A percentile compares a stretch with the other conserved stretches of the same genome.
phyloP scores from a whole-genome alignment of 2,797 vertebrate genomes.

The Salarias fasciatus region DNA sequence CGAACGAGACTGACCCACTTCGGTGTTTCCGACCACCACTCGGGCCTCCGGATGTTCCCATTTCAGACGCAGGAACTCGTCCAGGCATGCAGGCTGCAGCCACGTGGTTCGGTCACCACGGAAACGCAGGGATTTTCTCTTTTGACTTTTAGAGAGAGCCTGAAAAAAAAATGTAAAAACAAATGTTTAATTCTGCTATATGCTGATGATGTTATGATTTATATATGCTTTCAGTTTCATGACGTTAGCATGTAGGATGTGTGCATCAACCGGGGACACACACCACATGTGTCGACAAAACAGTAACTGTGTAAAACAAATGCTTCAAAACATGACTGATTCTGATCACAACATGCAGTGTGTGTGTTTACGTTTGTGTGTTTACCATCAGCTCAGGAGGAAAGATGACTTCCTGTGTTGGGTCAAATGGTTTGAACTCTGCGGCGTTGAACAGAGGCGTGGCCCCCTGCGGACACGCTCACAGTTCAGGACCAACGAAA shows the following conservation, averaged over 20 bases:
- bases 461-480: constrained; percentile 28
- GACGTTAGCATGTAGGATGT: too few species aligned
- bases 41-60: constrained; percentile 85
- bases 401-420: constrained; percentile 95
- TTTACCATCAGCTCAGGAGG: constrained; percentile 92
- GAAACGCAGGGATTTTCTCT: constrained; percentile 81
- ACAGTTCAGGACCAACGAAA: background rate
- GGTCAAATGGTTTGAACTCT: constrained; percentile 89
- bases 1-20: constrained; percentile 85
- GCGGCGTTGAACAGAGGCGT: constrained; percentile 80
- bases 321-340: too few species aligned
- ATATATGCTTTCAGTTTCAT: too few species aligned
- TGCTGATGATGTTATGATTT: too few species aligned
- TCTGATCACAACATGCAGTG: too few species aligned
- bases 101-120: constrained; percentile 85
- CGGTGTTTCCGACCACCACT: constrained; percentile 95
- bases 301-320: too few species aligned
- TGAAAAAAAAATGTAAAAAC: constrained; percentile 30
- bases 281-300: too few species aligned
- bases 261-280: too few species aligned
- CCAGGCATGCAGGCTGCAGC: constrained; percentile 88
- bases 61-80: constrained; percentile 87
- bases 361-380: background rate
- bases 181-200: too few species aligned
- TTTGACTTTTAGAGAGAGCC: constrained; percentile 71